Percentiles rank a stretch among this genome's conserved stretches.
These are phyloP conservation scores for Vultur gryphus DNA, from an alignment of 2,797 vertebrate genomes.

Conservation along the genomic window DNA sequence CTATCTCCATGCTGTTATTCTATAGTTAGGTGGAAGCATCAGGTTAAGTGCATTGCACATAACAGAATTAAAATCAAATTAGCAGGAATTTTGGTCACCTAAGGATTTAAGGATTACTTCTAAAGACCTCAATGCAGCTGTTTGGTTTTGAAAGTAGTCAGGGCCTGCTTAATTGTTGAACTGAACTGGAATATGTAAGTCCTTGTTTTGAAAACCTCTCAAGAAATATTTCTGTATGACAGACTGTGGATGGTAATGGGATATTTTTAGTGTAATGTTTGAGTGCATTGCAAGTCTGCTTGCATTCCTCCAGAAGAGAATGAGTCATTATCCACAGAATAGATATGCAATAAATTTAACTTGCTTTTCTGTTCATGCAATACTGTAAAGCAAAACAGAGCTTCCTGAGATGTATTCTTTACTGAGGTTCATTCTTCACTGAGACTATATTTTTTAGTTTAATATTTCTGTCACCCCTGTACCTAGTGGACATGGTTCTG, in stretches of 20 bases:
- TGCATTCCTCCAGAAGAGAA: not conserved
- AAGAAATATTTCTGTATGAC: slow-evolving; percentile 3
- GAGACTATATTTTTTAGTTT: not conserved
- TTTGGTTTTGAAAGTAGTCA: not conserved
- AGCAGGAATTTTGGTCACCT: not conserved
- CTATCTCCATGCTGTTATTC: not conserved
- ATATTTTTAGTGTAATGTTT: slow-evolving; percentile 38
- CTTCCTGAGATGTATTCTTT: not conserved
- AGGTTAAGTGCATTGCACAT: not conserved
- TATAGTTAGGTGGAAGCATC: not conserved
- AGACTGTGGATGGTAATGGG: not conserved
- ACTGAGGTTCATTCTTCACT: not conserved
- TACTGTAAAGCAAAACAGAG: not conserved
- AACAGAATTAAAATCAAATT: not conserved
- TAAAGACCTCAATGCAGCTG: not conserved
- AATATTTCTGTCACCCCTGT: not conserved
- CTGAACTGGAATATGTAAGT: not conserved
- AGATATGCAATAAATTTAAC: not conserved
- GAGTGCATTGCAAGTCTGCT: not conserved
- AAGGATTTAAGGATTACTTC: not conserved
- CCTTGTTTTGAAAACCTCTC: not conserved
- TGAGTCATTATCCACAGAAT: slow-evolving; percentile 3
- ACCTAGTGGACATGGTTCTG: not conserved
- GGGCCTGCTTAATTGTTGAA: not conserved
- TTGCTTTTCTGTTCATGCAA: not conserved